These are phyloP conservation scores for Rhinella marina DNA, from an alignment of 2,797 vertebrate species.

Conservation along the genomic window DNA sequence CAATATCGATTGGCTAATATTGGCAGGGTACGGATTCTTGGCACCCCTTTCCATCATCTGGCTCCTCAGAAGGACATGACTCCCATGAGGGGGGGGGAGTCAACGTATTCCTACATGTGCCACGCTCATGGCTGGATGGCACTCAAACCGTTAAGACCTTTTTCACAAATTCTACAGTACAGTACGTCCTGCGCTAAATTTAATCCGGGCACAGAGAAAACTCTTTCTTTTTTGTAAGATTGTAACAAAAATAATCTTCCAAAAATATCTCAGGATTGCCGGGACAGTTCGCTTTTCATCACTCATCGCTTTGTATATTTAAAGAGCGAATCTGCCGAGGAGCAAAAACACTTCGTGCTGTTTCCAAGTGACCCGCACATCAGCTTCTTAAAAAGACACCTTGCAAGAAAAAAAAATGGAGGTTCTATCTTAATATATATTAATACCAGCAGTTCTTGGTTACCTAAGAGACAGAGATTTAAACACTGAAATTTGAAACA, in stretches of 20 bases:
- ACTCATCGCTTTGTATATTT: constrained; percentile 20
- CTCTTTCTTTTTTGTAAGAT: neutral
- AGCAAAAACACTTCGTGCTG: neutral
- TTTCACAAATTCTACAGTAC: neutral
- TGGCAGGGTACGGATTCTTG: too few species aligned
- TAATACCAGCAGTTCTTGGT: too few species aligned
- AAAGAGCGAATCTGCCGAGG: neutral
- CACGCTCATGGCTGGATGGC: neutral
- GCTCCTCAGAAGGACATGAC: neutral
- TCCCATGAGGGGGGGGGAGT: neutral
- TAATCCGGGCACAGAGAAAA: neutral
- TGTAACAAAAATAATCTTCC: constrained; percentile 33
- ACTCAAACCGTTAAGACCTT: neutral
- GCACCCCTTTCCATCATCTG: too few species aligned
- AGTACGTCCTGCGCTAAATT: constrained; percentile 21
- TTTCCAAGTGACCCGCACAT: neutral
- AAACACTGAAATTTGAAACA: too few species aligned
- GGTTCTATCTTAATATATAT: too few species aligned
- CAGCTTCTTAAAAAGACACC: neutral
- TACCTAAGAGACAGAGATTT: too few species aligned
- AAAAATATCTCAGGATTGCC: constrained; percentile 13
- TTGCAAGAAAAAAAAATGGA: neutral
- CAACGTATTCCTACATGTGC: too few species aligned
- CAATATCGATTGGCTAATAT: too few species aligned
- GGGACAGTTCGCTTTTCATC: constrained; percentile 1